phyloP scores from a whole-genome alignment of 1,140 invertebrate species.

The Zaprionus taronus region DNA sequence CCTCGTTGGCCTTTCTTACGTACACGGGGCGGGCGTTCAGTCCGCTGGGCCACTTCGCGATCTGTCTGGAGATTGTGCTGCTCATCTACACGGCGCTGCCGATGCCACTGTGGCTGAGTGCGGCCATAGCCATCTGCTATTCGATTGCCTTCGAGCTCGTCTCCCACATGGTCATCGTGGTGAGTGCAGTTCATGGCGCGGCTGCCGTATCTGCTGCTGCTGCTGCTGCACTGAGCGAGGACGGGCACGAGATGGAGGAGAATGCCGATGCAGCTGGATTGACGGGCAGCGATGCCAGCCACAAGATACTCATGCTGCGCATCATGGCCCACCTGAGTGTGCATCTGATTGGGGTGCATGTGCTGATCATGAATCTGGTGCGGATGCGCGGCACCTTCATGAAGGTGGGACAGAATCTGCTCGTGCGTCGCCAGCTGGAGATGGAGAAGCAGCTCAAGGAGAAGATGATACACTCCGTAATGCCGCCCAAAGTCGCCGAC shows the following conservation, averaged over 20 bases:
- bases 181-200: conserved; percentile 83
- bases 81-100: conserved; percentile 97
- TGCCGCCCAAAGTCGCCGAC: conserved; percentile 95
- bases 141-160: conserved; percentile 92
- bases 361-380: conserved; percentile 96
- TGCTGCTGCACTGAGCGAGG: background rate
- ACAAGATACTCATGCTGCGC: conserved; percentile 88
- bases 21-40: conserved; percentile 85
- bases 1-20: conserved; percentile 75
- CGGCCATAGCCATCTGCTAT: conserved; percentile 91
- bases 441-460: conserved; percentile 97
- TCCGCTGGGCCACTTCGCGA: conserved; percentile 92
- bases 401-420: conserved; percentile 96
- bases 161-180: conserved; percentile 85
- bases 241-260: background rate
- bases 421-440: conserved; percentile 94
- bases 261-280: background rate
- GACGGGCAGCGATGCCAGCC: conserved; percentile 84
- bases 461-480: conserved; percentile 98
- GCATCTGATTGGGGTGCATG: conserved; percentile 96
- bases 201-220: background rate
- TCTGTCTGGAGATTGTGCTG: conserved; percentile 94
- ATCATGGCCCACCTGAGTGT: conserved; percentile 94
- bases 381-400: conserved; percentile 97
- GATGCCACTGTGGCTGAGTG: conserved; percentile 93